A percentile compares a stretch with the other conserved stretches of the same genome.
phyloP scores from a whole-genome alignment of 2,113 vertebrate species.

The Dipodomys ordii region DNA sequence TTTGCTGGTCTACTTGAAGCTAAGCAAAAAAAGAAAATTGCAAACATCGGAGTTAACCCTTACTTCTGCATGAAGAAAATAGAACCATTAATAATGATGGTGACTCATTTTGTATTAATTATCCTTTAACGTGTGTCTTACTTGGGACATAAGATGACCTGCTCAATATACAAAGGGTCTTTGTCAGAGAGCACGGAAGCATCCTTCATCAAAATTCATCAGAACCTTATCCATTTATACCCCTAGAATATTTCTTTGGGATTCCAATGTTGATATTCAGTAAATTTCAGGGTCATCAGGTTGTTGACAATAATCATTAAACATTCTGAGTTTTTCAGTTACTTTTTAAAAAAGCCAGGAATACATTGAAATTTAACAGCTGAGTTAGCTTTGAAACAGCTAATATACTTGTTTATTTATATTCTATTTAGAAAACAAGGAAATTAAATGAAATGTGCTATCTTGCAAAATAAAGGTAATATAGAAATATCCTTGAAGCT shows the following conservation, averaged over 20 bases:
- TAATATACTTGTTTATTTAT: not conserved
- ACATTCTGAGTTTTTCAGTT: constrained; percentile 13
- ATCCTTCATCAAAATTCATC: constrained; percentile 48
- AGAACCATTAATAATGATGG: constrained; percentile 61
- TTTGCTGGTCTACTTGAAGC: constrained; percentile 11
- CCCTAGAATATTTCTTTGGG: constrained; percentile 6
- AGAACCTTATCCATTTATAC: constrained; percentile 16
- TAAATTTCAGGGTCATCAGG: not conserved
- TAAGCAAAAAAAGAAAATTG: constrained; percentile 32
- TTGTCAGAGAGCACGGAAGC: not conserved
- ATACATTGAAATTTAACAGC: not conserved
- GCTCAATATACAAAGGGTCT: constrained; percentile 3
- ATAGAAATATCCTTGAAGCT: not conserved
- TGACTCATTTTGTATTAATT: constrained; percentile 70
- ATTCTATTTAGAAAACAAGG: constrained; percentile 26
- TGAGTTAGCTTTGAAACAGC: not conserved
- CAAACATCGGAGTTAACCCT: constrained; percentile 44
- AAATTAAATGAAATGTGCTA: not conserved
- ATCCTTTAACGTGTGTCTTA: constrained; percentile 63
- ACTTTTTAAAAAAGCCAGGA: constrained; percentile 16
- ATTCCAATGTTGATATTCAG: constrained; percentile 6
- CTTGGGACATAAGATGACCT: constrained; percentile 56
- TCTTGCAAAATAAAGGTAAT: not conserved
- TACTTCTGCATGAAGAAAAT: constrained; percentile 58
- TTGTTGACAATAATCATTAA: constrained; percentile 37